Conservation (phyloP, 2,888 invertebrate species). For the Sphecodes monilicornis region DNA sequence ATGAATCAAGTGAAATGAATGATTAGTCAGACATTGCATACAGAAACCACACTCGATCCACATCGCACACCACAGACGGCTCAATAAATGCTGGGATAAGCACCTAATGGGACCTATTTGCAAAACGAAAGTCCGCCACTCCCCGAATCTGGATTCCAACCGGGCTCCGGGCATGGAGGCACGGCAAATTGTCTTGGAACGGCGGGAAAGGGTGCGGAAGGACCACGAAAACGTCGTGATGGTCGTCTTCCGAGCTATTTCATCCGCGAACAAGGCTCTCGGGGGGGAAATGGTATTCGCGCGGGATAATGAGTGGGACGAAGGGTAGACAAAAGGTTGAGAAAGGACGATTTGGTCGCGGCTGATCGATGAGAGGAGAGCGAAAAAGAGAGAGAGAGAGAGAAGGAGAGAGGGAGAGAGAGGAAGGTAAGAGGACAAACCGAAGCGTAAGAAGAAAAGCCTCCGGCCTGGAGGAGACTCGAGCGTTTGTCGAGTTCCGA, state of each 20-base stretch:
- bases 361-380: background rate
- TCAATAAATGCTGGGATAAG: background rate
- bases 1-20: background rate
- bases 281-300: background rate
- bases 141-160: background rate
- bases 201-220: background rate
- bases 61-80: background rate
- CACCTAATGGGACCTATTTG: background rate
- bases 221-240: constrained; percentile 4
- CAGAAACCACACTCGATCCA: background rate
- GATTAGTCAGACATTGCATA: background rate
- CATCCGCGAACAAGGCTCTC: constrained; percentile 20
- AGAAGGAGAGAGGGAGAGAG: background rate
- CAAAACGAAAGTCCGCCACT: background rate
- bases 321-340: constrained; percentile 1
- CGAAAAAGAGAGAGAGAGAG: background rate
- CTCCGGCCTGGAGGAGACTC: background rate
- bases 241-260: background rate
- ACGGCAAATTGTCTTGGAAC: background rate
- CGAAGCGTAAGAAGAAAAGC: constrained; percentile 7
- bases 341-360: constrained; percentile 1
- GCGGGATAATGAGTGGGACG: constrained; percentile 7
- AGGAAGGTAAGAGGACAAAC: background rate
- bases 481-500: background rate
- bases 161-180: background rate